Evolutionary conservation across 2,113 vertebrate species (phyloP).

Genomic region (Ceyx margarethae): DNA sequence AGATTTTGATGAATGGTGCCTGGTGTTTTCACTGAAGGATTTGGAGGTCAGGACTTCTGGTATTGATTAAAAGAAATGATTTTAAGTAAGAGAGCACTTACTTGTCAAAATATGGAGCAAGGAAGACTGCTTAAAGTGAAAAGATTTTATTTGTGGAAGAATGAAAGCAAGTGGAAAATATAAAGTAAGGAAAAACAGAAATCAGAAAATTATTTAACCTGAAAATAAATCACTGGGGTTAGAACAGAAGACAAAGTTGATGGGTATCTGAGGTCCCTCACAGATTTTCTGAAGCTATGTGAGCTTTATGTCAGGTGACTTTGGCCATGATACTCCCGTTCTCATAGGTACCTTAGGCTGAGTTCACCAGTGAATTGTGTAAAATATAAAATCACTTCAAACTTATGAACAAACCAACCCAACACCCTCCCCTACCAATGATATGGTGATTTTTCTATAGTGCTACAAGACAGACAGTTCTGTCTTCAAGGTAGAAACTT

Average conservation of each 20-base stretch:
- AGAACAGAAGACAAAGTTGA: background rate
- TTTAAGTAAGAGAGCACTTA: background rate
- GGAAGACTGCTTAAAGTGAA: background rate
- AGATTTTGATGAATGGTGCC: background rate
- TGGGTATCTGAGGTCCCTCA: background rate
- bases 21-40: background rate
- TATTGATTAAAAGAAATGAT: fast-evolving
- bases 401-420: fast-evolving
- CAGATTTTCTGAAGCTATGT: background rate
- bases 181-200: background rate
- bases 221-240: background rate
- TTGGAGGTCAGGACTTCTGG: fast-evolving
- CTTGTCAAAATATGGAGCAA: background rate
- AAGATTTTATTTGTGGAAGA: background rate
- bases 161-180: background rate
- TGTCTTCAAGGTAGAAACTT: background rate
- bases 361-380: background rate
- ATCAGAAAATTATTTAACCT: background rate
- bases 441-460: background rate
- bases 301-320: background rate
- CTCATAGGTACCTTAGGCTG: background rate
- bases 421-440: background rate
- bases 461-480: background rate
- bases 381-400: background rate
- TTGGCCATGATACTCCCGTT: background rate